Conservation (phyloP, 2,113 vertebrate species). For the Aviceda subcristata region DNA sequence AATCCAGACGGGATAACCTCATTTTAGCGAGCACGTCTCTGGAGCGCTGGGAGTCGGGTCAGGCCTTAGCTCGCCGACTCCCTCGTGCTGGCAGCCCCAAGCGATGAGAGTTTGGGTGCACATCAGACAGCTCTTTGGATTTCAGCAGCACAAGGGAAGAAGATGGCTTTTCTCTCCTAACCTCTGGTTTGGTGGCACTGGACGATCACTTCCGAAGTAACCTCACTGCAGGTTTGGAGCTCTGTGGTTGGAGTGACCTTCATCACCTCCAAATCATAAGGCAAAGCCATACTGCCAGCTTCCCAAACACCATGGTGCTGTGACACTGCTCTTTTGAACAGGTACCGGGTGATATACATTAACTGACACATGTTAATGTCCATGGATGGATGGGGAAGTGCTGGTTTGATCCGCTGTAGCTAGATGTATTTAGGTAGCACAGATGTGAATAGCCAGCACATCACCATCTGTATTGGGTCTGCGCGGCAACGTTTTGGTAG, state of each 20-base stretch:
- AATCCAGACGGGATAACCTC: background rate
- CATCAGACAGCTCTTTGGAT: background rate
- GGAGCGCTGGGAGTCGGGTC: background rate
- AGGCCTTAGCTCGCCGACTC: background rate
- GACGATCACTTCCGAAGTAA: background rate
- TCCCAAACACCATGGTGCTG: background rate
- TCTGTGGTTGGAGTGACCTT: background rate
- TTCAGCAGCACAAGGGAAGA: background rate
- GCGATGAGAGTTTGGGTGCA: background rate
- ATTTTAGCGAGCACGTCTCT: background rate
- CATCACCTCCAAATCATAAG: background rate
- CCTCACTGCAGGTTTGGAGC: background rate
- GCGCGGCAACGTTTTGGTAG: background rate
- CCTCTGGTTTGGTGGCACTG: background rate
- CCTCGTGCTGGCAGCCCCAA: background rate
- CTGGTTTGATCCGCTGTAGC: background rate
- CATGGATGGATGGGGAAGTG: background rate
- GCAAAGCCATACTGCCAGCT: background rate
- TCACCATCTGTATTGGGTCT: background rate
- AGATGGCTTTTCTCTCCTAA: background rate
- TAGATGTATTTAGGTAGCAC: background rate
- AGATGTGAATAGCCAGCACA: background rate
- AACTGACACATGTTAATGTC: background rate
- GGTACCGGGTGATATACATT: background rate
- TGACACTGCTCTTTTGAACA: background rate